Evolutionary conservation across 2,888 invertebrate genomes (phyloP).

Genomic region (Eutolmus rufibarbis): DNA sequence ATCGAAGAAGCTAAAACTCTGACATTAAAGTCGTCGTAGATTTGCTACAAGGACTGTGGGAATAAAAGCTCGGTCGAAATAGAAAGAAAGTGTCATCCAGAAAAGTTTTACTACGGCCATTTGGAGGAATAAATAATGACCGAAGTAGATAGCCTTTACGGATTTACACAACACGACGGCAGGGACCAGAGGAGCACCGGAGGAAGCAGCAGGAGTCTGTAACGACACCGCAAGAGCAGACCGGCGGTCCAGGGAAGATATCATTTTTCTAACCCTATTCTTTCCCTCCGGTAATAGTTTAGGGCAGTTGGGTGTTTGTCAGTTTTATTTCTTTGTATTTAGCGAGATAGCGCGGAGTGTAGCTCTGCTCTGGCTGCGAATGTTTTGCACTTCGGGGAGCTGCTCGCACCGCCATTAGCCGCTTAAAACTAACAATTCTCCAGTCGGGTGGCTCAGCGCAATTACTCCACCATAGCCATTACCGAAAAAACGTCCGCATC

Average conservation of each 20-base stretch:
- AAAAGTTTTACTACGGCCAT: conserved; percentile 45
- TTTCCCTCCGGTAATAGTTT: conserved; percentile 34
- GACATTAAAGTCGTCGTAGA: conserved; percentile 9
- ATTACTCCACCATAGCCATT: conserved; percentile 6
- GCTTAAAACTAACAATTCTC: conserved; percentile 28
- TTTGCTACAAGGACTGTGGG: background rate
- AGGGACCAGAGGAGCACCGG: background rate
- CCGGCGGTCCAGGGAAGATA: conserved; percentile 5
- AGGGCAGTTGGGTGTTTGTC: conserved; percentile 20
- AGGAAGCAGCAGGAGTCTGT: conserved; percentile 10
- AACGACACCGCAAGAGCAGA: conserved; percentile 25
- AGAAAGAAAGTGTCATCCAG: conserved; percentile 40
- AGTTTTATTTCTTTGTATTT: conserved; percentile 39
- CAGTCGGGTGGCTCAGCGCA: conserved; percentile 4
- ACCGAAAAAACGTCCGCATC: conserved; percentile 16
- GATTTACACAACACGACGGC: conserved; percentile 31
- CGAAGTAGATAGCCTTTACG: conserved; percentile 44
- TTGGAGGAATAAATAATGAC: conserved; percentile 44
- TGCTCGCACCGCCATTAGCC: background rate
- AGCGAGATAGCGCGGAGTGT: conserved; percentile 11
- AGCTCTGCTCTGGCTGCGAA: background rate
- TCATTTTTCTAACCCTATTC: conserved; percentile 38
- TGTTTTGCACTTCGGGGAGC: background rate
- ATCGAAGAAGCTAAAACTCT: conserved; percentile 2
- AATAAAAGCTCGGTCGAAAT: conserved; percentile 32